Evolutionary conservation across 2,113 vertebrate genomes (phyloP).

Genomic region (Eulacestoma nigropectus): DNA sequence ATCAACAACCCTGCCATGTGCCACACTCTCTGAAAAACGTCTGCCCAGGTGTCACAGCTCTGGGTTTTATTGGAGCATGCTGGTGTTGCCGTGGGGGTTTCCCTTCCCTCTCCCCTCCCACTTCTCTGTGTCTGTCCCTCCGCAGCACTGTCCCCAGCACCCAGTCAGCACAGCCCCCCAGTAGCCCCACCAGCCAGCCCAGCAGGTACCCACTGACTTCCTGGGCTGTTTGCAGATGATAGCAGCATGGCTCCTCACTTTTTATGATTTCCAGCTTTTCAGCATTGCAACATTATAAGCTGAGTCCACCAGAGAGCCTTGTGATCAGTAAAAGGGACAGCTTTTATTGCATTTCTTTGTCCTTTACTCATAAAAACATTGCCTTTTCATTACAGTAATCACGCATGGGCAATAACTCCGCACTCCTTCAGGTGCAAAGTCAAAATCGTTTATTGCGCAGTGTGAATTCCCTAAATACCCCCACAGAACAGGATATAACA

Average conservation of each 20-base stretch:
- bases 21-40: not conserved
- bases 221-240: fast-evolving
- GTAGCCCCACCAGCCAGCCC: not conserved
- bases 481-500: too few species aligned
- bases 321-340: not conserved
- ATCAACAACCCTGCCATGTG: fast-evolving
- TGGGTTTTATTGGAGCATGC: not conserved
- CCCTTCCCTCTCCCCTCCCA: not conserved
- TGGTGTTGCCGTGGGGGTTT: not conserved
- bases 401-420: too few species aligned
- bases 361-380: not conserved
- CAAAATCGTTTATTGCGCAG: too few species aligned
- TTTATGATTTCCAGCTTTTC: not conserved
- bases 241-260: not conserved
- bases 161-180: fast-evolving
- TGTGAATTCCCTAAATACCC: too few species aligned
- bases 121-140: not conserved
- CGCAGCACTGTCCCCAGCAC: not conserved
- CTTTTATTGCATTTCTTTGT: not conserved
- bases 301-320: not conserved
- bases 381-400: too few species aligned
- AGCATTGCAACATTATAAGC: not conserved
- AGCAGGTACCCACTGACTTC: not conserved
- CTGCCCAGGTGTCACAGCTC: not conserved
- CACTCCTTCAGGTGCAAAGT: too few species aligned